phyloP scores from a whole-genome alignment of 1,140 invertebrate genomes.

The Metopolophium dirhodum region DNA sequence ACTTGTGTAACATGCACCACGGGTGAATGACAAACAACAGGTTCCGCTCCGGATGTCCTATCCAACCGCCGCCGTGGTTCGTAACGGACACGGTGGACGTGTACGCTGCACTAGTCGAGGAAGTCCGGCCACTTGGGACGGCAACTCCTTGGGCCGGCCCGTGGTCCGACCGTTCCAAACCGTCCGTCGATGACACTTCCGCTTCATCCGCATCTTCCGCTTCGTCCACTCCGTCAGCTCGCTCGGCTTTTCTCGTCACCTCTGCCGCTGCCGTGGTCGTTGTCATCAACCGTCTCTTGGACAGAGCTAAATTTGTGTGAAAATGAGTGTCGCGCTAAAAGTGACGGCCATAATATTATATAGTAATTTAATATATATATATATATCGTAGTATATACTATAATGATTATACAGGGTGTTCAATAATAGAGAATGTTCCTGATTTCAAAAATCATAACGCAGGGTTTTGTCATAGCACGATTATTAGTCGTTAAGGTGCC shows the following conservation, averaged over 20 bases:
- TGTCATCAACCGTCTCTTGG: neutral
- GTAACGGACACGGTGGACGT: neutral
- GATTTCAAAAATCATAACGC: too few relatives aligned
- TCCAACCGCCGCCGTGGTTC: neutral
- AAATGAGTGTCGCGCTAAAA: neutral
- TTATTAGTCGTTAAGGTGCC: too few relatives aligned
- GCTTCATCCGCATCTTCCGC: neutral
- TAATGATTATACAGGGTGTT: too few relatives aligned
- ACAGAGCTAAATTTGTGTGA: neutral
- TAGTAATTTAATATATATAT: too few relatives aligned
- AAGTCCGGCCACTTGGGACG: neutral
- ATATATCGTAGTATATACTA: too few relatives aligned
- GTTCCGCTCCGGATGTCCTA: neutral
- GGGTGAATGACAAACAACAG: constrained; percentile 38
- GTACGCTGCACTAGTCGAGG: neutral
- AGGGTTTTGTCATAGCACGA: too few relatives aligned
- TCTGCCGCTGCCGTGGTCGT: neutral
- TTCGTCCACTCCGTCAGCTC: neutral
- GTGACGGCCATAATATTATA: neutral
- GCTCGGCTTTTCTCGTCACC: neutral
- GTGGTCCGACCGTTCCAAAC: too few relatives aligned
- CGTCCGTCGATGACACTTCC: neutral
- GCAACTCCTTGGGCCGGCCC: too few relatives aligned
- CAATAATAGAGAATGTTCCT: too few relatives aligned
- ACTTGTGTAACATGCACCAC: constrained; percentile 29